phyloP scores from a whole-genome alignment of 1,140 invertebrate genomes.

The Tetramorium parvispinum region DNA sequence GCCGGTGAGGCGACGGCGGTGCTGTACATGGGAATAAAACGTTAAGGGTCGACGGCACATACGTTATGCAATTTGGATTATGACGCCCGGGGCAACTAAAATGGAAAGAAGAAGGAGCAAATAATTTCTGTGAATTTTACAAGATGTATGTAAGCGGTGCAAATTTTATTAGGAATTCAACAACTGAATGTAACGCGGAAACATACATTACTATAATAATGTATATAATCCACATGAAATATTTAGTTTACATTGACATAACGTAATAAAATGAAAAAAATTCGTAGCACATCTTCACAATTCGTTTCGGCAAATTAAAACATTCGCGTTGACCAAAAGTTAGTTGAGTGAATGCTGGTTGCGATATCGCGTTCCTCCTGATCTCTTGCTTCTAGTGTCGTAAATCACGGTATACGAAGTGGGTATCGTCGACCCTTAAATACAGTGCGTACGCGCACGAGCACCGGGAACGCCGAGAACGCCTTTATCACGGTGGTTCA shows the following conservation, averaged over 20 bases:
- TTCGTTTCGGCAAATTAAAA: neutral
- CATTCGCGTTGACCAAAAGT: neutral
- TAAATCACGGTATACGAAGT: constrained; percentile 10
- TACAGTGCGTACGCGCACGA: constrained; percentile 41
- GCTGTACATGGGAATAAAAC: constrained; percentile 55
- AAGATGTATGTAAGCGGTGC: neutral
- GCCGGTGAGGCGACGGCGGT: constrained; percentile 39
- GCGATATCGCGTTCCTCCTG: neutral
- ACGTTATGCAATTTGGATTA: constrained; percentile 27
- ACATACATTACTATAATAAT: neutral
- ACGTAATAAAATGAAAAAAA: neutral
- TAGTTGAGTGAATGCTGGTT: neutral
- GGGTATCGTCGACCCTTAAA: constrained; percentile 23
- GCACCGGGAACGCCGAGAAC: constrained; percentile 43
- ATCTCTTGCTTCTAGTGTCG: neutral
- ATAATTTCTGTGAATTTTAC: neutral
- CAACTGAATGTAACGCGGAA: neutral
- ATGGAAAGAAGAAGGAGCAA: neutral
- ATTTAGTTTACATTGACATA: neutral
- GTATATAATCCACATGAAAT: neutral
- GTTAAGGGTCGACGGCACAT: constrained; percentile 32
- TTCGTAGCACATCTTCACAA: neutral
- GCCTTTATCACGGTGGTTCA: constrained; percentile 64
- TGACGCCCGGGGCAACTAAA: neutral
- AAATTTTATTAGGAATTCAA: neutral